Conservation (phyloP, 2,797 vertebrate species). For the Crypturellus tataupa region DNA sequence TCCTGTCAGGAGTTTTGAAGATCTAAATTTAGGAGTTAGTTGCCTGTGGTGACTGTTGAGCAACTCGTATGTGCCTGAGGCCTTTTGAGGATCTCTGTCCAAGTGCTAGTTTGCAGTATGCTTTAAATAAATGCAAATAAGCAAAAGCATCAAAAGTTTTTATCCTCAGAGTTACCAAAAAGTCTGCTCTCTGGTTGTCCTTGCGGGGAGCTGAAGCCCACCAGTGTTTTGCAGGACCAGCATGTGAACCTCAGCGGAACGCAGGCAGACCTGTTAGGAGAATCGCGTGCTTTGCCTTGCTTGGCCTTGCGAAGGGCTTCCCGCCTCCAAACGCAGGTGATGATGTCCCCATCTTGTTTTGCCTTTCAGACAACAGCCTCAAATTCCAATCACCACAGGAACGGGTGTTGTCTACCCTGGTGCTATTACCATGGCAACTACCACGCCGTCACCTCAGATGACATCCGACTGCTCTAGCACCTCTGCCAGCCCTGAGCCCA, state of each 20-base stretch:
- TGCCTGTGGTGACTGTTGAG: neutral
- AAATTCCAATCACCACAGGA: slow-evolving; percentile 96
- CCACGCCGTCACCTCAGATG: slow-evolving; percentile 98
- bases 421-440: slow-evolving; percentile 95
- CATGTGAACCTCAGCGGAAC: neutral
- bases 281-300: neutral
- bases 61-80: neutral
- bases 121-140: neutral
- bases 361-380: slow-evolving; percentile 89
- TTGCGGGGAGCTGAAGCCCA: neutral
- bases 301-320: neutral
- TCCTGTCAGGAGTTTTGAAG: neutral
- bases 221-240: fast-evolving
- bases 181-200: neutral
- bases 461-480: slow-evolving; percentile 99
- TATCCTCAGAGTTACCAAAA: neutral
- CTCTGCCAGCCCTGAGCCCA: slow-evolving; percentile 96
- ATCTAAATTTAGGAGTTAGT: neutral
- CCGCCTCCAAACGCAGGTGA: neutral
- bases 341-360: neutral
- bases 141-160: neutral
- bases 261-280: neutral
- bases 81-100: neutral
- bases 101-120: neutral
- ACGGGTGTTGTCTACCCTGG: slow-evolving; percentile 97